These are phyloP conservation scores for Urocolius indicus DNA, from an alignment of 2,113 vertebrate genomes.

Conservation along the genomic window DNA sequence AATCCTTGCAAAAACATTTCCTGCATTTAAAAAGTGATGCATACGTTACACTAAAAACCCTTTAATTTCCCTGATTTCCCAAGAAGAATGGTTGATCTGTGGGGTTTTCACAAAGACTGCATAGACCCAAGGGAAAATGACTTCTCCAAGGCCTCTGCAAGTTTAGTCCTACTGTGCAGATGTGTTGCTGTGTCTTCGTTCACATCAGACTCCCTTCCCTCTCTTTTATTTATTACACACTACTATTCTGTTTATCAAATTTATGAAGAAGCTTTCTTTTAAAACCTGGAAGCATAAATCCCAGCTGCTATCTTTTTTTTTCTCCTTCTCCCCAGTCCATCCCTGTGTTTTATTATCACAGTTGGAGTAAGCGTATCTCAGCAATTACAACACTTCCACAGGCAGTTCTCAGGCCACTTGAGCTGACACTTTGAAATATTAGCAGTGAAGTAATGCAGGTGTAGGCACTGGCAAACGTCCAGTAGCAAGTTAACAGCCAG, in stretches of 20 bases:
- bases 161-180: background rate
- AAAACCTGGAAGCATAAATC: conserved; percentile 56
- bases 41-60: background rate
- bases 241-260: background rate
- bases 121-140: background rate
- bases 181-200: background rate
- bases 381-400: conserved; percentile 63
- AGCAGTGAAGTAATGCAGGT: conserved; percentile 62
- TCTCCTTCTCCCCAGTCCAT: background rate
- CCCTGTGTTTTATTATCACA: conserved; percentile 43
- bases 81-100: no score
- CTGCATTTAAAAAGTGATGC: background rate
- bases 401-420: conserved; percentile 58
- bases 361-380: conserved; percentile 52
- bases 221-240: background rate
- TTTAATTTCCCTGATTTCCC: background rate
- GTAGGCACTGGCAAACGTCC: conserved; percentile 51
- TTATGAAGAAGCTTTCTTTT: conserved; percentile 27
- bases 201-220: background rate
- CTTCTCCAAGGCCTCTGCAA: background rate
- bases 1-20: background rate
- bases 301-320: conserved; percentile 49
- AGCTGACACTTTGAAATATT: conserved; percentile 74
- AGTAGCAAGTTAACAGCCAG: conserved; percentile 46
- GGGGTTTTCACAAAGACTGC: background rate